Evolutionary conservation across 2,797 vertebrate genomes (phyloP).

Genomic region (Pyrrhura leucotis): DNA sequence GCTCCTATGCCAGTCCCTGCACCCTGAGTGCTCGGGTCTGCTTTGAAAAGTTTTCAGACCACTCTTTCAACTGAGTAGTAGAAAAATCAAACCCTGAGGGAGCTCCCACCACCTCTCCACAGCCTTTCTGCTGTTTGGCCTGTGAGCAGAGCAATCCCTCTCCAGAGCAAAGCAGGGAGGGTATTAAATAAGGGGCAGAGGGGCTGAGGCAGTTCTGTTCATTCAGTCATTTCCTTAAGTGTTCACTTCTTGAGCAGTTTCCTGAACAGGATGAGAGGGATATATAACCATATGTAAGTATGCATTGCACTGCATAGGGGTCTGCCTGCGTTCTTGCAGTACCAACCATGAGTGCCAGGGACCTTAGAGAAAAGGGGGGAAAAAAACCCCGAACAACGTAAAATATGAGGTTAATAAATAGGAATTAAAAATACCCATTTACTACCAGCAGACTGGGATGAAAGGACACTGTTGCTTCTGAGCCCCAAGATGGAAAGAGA

Average conservation of each 20-base stretch:
- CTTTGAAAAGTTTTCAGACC: background rate
- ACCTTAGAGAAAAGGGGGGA: background rate
- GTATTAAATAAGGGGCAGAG: background rate
- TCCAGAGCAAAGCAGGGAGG: background rate
- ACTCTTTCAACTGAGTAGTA: background rate
- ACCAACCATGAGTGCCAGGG: background rate
- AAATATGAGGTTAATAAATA: background rate
- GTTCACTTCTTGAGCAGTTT: background rate
- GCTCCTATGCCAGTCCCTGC: background rate
- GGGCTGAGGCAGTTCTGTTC: background rate
- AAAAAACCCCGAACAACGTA: accelerated
- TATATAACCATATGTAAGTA: background rate
- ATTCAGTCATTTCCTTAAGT: background rate
- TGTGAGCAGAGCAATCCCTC: background rate
- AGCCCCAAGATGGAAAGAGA: background rate
- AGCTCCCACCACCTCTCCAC: background rate
- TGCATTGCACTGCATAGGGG: background rate
- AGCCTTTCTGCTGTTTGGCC: background rate
- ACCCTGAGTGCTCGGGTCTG: background rate
- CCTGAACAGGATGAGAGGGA: background rate
- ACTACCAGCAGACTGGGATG: background rate
- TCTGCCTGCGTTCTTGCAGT: background rate
- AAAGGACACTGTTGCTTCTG: background rate
- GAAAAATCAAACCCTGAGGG: background rate
- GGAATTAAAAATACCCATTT: background rate